Percentiles rank a stretch among this genome's conserved stretches.
Evolutionary conservation across 2,113 vertebrate species (phyloP).

Genomic region (Triplophysa rosa): DNA sequence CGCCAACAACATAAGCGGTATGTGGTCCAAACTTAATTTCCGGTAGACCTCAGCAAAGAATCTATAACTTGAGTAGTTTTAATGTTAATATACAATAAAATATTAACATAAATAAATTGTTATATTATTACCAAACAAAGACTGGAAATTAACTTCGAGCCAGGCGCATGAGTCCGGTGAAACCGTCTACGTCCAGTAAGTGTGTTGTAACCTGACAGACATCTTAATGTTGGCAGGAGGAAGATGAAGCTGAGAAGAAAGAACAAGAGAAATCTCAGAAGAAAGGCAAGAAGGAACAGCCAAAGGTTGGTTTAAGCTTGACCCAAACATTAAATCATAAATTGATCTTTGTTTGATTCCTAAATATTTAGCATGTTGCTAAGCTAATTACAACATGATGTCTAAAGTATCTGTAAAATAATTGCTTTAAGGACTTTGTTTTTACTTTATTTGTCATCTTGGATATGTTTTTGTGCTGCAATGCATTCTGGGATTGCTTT

Average conservation of each 20-base stretch:
- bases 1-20: too few relatives aligned
- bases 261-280: conserved; percentile 53
- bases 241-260: conserved; percentile 40
- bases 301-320: conserved; percentile 47
- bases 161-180: too few relatives aligned
- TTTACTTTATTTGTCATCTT: neutral
- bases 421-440: too few relatives aligned
- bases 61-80: too few relatives aligned
- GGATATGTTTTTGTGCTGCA: neutral
- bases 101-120: too few relatives aligned
- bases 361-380: neutral
- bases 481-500: neutral
- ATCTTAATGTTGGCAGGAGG: conserved; percentile 33
- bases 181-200: neutral
- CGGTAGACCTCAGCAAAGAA: too few relatives aligned
- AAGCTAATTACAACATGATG: neutral
- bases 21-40: too few relatives aligned
- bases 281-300: conserved; percentile 61
- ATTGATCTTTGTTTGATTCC: neutral
- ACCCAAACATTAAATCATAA: neutral
- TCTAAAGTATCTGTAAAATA: too few relatives aligned
- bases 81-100: too few relatives aligned
- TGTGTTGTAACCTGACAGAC: neutral
- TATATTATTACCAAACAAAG: too few relatives aligned
- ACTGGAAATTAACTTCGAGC: too few relatives aligned